A percentile compares a stretch with the other conserved stretches of the same genome.
Conservation (phyloP, 2,797 vertebrate species). For the Coreius guichenoti region DNA sequence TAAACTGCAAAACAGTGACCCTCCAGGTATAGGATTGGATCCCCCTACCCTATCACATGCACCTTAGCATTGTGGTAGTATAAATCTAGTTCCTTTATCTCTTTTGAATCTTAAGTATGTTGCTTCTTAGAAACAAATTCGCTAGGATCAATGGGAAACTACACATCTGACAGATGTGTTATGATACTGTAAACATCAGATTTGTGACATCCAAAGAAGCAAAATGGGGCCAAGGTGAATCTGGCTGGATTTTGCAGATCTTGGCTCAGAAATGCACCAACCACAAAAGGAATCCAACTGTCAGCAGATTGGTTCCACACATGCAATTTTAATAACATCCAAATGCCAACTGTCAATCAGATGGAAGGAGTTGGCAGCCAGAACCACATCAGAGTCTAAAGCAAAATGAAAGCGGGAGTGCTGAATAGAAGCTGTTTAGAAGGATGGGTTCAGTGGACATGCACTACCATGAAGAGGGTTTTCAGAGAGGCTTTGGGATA, state of each 20-base stretch:
- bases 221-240: constrained; percentile 27
- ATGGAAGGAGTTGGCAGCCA: constrained; percentile 13
- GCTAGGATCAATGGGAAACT: background rate
- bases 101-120: background rate
- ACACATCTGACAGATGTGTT: constrained; percentile 7
- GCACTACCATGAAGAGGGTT: constrained; percentile 3
- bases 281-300: constrained; percentile 54
- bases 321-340: constrained; percentile 61
- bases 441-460: constrained; percentile 2
- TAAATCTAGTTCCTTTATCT: background rate
- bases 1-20: background rate
- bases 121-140: background rate
- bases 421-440: constrained; percentile 11
- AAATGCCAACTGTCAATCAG: constrained; percentile 42
- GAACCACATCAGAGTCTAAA: constrained; percentile 28
- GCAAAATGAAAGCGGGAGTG: background rate
- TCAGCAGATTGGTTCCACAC: constrained; percentile 54
- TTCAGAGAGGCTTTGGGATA: constrained; percentile 22
- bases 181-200: constrained; percentile 20
- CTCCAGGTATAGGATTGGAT: background rate
- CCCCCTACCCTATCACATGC: background rate
- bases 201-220: constrained; percentile 11
- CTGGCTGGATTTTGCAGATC: constrained; percentile 9
- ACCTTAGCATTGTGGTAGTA: background rate
- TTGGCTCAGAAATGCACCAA: constrained; percentile 28